Evolutionary conservation across 2,113 vertebrate genomes (phyloP).

Genomic region (Uropsilus gracilis): DNA sequence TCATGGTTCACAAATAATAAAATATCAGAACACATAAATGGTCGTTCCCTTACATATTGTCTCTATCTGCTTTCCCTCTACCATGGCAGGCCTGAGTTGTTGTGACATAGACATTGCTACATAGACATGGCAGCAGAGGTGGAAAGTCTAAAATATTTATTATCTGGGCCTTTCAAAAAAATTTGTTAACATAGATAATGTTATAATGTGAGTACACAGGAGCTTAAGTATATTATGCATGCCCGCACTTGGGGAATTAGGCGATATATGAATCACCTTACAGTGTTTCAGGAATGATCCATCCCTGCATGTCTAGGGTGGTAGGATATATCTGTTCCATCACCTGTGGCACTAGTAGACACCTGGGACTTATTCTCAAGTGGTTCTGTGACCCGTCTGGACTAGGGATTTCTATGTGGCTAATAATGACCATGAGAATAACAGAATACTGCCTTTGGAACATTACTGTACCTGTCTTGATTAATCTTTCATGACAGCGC

Average conservation of each 20-base stretch:
- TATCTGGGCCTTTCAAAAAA: neutral
- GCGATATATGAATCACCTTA: neutral
- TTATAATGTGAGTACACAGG: neutral
- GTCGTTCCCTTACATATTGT: neutral
- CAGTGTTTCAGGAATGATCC: neutral
- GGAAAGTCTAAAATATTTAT: neutral
- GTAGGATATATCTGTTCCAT: neutral
- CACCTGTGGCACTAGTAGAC: neutral
- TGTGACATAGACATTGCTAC: neutral
- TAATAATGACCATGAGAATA: neutral
- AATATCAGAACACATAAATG: neutral
- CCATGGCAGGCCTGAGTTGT: rapidly evolving
- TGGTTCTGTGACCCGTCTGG: neutral
- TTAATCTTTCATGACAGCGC: neutral
- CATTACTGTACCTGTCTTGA: neutral
- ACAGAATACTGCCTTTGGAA: neutral
- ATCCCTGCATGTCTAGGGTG: neutral
- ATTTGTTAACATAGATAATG: neutral
- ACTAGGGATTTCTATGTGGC: neutral
- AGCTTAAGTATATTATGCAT: neutral
- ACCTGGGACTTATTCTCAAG: neutral
- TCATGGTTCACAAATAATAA: neutral
- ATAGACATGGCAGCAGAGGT: neutral
- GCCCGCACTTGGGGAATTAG: neutral
- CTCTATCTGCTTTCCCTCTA: neutral